Percentiles rank a stretch among this genome's conserved stretches.
Evolutionary conservation across 2,888 invertebrate genomes (phyloP).

Genomic region (Philonicus albiceps): DNA sequence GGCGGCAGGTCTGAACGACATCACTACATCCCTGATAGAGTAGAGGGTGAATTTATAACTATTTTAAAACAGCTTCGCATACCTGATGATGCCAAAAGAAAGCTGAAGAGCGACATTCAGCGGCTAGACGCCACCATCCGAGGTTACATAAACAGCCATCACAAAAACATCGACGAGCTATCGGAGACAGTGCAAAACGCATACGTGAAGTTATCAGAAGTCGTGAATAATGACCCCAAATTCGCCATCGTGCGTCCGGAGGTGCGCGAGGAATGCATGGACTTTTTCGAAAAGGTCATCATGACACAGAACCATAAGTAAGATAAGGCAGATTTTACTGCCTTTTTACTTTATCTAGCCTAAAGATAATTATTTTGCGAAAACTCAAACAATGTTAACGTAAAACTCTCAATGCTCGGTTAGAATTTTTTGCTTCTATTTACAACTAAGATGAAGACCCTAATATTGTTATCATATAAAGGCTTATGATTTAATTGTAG

Average conservation of each 20-base stretch:
- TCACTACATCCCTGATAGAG: slow-evolving; percentile 56
- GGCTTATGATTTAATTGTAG: background rate
- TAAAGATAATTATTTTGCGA: background rate
- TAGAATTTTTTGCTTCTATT: background rate
- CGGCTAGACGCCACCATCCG: slow-evolving; percentile 59
- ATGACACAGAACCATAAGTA: slow-evolving; percentile 90
- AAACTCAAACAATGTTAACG: background rate
- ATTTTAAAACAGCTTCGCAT: slow-evolving; percentile 59
- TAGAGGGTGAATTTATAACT: slow-evolving; percentile 57
- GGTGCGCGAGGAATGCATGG: slow-evolving; percentile 82
- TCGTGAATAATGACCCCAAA: slow-evolving; percentile 58
- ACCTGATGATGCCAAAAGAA: slow-evolving; percentile 61
- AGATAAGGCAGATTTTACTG: slow-evolving; percentile 48
- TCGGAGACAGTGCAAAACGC: slow-evolving; percentile 91
- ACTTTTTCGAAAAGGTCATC: slow-evolving; percentile 92
- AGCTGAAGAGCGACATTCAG: slow-evolving; percentile 60
- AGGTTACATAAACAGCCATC: slow-evolving; percentile 55
- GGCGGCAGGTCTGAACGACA: background rate
- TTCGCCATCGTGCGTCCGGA: slow-evolving; percentile 66
- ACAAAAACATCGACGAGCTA: slow-evolving; percentile 76
- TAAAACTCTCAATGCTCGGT: background rate
- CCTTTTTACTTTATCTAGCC: background rate
- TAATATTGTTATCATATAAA: background rate
- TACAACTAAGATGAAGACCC: too few relatives aligned
- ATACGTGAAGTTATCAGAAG: slow-evolving; percentile 67